Evolutionary conservation across 23 tunicate genomes (phyloP).

Genomic region (Halocynthia aurantium): DNA sequence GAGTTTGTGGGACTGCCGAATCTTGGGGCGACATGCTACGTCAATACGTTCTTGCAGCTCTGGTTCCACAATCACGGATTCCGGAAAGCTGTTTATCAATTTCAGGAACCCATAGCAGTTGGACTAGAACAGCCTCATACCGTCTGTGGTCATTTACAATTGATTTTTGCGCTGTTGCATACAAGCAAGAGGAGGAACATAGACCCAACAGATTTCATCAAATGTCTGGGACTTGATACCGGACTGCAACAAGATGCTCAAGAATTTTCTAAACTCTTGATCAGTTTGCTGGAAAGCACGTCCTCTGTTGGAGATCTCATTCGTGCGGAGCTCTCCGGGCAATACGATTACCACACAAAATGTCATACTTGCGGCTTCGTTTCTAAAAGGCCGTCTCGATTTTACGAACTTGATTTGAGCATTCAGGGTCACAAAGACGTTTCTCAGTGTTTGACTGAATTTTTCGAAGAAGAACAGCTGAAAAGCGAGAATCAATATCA

Average conservation of each 20-base stretch:
- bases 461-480: conserved; percentile 61
- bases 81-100: conserved; percentile 55
- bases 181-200: conserved; percentile 40
- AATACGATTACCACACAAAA: conserved; percentile 53
- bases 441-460: conserved; percentile 47
- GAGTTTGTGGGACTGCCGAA: conserved; percentile 70
- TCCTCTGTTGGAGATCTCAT: conserved; percentile 42
- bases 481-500: conserved; percentile 69
- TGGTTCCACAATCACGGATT: conserved; percentile 82
- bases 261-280: conserved; percentile 73
- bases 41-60: conserved; percentile 77
- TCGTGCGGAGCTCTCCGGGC: conserved; percentile 68
- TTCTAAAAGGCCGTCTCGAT: conserved; percentile 44
- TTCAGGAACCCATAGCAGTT: conserved; percentile 18
- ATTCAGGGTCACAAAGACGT: conserved; percentile 81
- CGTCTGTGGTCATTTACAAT: conserved; percentile 65
- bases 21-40: conserved; percentile 89
- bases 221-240: conserved; percentile 52
- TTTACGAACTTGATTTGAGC: conserved; percentile 78
- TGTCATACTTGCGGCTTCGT: conserved; percentile 46
- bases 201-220: conserved; percentile 63
- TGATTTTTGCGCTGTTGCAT: conserved; percentile 58
- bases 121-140: conserved; percentile 27
- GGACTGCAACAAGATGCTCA: conserved; percentile 90
- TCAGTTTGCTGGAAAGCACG: conserved; percentile 54